Evolutionary conservation across 2,797 vertebrate species (phyloP).

Genomic region (Intellagama lesueurii): DNA sequence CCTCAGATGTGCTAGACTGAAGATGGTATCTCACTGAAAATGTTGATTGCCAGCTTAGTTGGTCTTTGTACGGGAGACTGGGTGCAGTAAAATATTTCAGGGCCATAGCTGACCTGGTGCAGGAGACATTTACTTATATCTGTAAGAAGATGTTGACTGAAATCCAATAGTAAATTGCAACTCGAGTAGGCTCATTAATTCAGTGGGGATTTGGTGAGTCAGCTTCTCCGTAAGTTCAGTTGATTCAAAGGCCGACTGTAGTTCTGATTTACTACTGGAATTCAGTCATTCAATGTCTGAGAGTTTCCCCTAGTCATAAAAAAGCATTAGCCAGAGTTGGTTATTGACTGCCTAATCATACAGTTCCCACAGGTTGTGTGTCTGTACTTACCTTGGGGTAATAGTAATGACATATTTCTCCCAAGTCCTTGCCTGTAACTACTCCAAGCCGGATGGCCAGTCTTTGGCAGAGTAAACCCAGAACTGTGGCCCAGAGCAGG

Average conservation of each 20-base stretch:
- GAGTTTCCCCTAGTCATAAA: neutral
- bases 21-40: neutral
- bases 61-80: neutral
- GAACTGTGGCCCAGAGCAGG: slow-evolving; percentile 78
- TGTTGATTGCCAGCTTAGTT: neutral
- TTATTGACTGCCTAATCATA: neutral
- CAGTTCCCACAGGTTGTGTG: accelerated
- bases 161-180: no score
- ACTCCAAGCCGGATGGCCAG: slow-evolving; percentile 81
- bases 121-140: neutral
- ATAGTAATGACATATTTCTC: slow-evolving; percentile 78
- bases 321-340: neutral
- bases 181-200: no score
- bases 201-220: no score
- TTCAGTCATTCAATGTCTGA: neutral
- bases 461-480: slow-evolving; percentile 81
- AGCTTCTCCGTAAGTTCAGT: no score
- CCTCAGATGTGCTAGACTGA: neutral
- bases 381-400: slow-evolving; percentile 81
- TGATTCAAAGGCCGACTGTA: no score
- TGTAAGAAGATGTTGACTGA: neutral
- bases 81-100: neutral
- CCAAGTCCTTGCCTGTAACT: slow-evolving; percentile 81
- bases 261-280: no score
- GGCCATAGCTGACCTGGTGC: neutral